These are phyloP conservation scores for Galago senegalensis DNA, from an alignment of 2,797 vertebrate genomes.

Conservation along the genomic window DNA sequence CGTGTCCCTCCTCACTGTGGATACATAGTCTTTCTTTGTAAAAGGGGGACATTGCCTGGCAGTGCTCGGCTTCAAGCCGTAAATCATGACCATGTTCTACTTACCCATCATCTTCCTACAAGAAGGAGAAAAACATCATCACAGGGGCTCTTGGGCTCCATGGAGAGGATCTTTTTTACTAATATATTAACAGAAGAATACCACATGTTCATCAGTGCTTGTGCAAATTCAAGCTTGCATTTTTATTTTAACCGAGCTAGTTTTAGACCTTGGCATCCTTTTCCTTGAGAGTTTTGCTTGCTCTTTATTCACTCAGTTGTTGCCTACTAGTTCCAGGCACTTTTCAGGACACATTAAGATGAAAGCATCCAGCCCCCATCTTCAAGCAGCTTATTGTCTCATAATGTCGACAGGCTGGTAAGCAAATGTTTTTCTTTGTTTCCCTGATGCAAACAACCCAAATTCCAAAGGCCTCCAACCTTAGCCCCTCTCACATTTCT, in stretches of 20 bases:
- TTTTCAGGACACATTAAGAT: constrained; percentile 39
- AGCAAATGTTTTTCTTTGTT: constrained; percentile 27
- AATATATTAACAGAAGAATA: not conserved
- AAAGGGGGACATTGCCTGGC: not conserved
- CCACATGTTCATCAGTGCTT: not conserved
- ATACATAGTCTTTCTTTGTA: not conserved
- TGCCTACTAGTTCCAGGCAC: constrained; percentile 6
- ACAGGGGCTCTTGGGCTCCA: not conserved
- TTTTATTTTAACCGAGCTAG: not conserved
- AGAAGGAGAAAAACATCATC: not conserved
- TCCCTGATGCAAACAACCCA: not conserved
- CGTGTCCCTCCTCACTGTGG: not conserved
- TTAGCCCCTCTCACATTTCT: not conserved
- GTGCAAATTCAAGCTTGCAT: not conserved
- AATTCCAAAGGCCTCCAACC: not conserved
- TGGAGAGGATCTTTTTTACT: not conserved
- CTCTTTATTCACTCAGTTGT: constrained; percentile 53
- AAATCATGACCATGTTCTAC: not conserved
- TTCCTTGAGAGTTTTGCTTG: constrained; percentile 7
- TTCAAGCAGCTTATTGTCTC: constrained; percentile 38
- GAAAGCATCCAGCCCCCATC: constrained; percentile 18
- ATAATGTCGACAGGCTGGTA: constrained; percentile 31
- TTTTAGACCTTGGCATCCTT: not conserved
- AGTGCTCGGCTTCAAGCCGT: constrained; percentile 15
- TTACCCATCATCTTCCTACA: not conserved